These are phyloP conservation scores for Diaphora mendica DNA, from an alignment of 2,888 invertebrate genomes.

Conservation along the genomic window DNA sequence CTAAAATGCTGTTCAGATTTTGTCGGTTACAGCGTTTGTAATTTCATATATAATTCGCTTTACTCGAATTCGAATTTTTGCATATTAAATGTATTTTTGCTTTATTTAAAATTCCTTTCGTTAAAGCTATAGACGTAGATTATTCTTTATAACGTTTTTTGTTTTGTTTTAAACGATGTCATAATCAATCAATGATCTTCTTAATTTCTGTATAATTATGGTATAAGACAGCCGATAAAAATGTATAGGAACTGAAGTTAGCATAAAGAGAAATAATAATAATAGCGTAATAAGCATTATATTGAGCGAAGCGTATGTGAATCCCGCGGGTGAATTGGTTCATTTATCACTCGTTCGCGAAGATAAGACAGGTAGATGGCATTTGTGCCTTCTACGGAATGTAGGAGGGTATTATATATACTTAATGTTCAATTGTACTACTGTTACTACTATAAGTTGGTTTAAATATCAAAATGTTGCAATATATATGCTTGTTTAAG, in stretches of 20 bases:
- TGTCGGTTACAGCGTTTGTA: too few relatives aligned
- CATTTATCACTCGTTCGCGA: conserved; percentile 35
- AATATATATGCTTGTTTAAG: neutral
- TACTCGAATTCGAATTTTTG: neutral
- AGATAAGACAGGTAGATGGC: conserved; percentile 35
- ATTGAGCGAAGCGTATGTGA: conserved; percentile 29
- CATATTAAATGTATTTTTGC: neutral
- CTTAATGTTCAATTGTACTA: too few relatives aligned
- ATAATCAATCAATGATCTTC: neutral
- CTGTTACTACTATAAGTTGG: too few relatives aligned
- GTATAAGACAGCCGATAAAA: neutral
- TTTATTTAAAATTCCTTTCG: neutral
- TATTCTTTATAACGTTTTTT: neutral
- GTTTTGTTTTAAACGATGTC: neutral
- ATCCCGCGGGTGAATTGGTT: conserved; percentile 30
- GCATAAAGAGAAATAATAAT: neutral
- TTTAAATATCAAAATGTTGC: neutral
- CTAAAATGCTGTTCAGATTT: too few relatives aligned
- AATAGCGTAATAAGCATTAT: conserved; percentile 16
- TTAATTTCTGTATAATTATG: neutral
- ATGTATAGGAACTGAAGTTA: conserved; percentile 10
- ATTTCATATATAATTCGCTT: neutral
- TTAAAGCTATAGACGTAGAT: neutral
- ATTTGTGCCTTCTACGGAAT: conserved; percentile 28
- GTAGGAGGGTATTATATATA: conserved; percentile 10